Evolutionary conservation across 1,140 invertebrate species (phyloP).

Genomic region (Rhyzopertha dominica): DNA sequence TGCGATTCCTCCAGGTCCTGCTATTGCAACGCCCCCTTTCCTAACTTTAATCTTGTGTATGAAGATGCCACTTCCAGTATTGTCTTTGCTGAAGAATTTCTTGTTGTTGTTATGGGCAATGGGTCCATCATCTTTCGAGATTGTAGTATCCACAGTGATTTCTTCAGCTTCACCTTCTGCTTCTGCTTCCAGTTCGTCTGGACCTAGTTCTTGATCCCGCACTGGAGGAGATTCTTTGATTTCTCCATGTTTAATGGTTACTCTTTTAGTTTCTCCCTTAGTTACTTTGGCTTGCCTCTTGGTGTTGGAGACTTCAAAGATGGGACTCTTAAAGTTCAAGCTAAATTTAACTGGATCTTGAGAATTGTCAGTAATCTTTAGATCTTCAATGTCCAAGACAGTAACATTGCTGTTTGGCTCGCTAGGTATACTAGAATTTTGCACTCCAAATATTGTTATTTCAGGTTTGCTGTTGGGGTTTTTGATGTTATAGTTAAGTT

Average conservation of each 20-base stretch:
- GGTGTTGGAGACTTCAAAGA: background rate
- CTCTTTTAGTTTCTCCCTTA: constrained; percentile 9
- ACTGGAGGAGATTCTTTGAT: constrained; percentile 17
- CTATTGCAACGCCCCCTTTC: constrained; percentile 67
- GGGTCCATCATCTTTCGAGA: constrained; percentile 22
- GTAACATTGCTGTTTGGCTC: too few species aligned
- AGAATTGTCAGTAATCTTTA: constrained; percentile 22
- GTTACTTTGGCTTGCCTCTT: constrained; percentile 5
- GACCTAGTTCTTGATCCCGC: constrained; percentile 16
- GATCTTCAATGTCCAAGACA: constrained; percentile 27
- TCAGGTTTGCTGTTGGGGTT: too few species aligned
- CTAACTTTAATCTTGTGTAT: constrained; percentile 61
- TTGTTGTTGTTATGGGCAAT: constrained; percentile 20
- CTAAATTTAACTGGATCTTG: constrained; percentile 14
- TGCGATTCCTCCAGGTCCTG: constrained; percentile 66
- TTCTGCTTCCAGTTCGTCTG: constrained; percentile 20
- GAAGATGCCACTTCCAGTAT: constrained; percentile 52
- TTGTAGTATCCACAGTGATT: constrained; percentile 26
- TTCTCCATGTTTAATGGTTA: constrained; percentile 3
- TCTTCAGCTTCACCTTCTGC: constrained; percentile 20
- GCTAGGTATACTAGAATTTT: background rate
- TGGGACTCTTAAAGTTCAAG: background rate
- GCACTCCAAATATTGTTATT: background rate
- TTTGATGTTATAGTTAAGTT: too few species aligned
- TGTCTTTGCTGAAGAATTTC: constrained; percentile 38